A percentile compares a stretch with the other conserved stretches of the same genome.
Evolutionary conservation across 1,140 invertebrate species (phyloP).

Genomic region (Diabrotica virgifera): DNA sequence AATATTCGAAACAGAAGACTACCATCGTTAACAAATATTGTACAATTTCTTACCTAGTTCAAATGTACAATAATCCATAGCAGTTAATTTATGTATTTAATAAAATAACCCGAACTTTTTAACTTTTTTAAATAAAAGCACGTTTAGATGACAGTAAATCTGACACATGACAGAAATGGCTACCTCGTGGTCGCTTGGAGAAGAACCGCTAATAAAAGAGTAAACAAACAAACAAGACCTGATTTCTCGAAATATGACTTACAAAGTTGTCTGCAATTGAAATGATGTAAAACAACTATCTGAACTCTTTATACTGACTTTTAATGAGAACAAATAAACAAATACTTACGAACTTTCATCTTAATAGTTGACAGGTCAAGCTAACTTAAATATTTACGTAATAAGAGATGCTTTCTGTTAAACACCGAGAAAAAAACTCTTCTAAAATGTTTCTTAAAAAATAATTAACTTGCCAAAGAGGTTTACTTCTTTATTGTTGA

Average conservation of each 20-base stretch:
- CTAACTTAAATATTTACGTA: slow-evolving; percentile 38
- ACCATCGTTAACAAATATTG: not conserved
- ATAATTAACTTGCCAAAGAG: not conserved
- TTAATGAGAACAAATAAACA: not conserved
- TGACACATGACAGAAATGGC: slow-evolving; percentile 38
- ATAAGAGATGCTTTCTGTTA: slow-evolving; percentile 13
- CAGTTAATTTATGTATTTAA: not conserved
- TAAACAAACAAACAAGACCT: not conserved
- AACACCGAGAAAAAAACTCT: not conserved
- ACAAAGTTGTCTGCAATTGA: not conserved
- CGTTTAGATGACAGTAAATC: slow-evolving; percentile 28
- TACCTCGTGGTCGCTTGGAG: slow-evolving; percentile 38
- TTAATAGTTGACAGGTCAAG: slow-evolving; percentile 36
- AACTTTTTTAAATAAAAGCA: slow-evolving; percentile 25
- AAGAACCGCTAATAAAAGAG: slow-evolving; percentile 12
- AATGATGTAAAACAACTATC: not conserved
- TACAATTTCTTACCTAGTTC: not conserved
- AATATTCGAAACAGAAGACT: not conserved
- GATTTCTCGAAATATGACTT: not conserved
- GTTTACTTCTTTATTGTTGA: not conserved
- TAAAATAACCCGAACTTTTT: not conserved
- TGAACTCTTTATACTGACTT: no score
- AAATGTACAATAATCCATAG: not conserved
- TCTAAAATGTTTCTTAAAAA: not conserved
- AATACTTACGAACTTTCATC: slow-evolving; percentile 41